These are phyloP conservation scores for Drepana falcataria DNA, from an alignment of 2,888 invertebrate genomes.

Conservation along the genomic window DNA sequence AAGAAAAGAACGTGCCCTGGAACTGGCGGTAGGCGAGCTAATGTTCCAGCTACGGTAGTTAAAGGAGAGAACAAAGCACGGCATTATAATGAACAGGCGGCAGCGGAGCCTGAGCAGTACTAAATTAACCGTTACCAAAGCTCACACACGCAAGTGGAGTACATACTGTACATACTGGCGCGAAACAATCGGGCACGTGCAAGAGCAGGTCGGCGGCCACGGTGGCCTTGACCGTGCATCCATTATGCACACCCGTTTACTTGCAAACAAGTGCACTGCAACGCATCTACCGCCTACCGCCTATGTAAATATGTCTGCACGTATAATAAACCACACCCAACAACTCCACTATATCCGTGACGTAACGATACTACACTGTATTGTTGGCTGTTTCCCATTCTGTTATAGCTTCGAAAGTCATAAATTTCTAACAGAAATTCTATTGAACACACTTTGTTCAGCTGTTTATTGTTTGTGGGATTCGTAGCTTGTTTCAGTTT, in stretches of 20 bases:
- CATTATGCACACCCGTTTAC: slow-evolving; percentile 73
- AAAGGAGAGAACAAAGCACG: too few species aligned
- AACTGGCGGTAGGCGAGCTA: too few species aligned
- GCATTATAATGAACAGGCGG: background rate
- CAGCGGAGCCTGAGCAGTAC: slow-evolving; percentile 9
- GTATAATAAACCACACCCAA: slow-evolving; percentile 29
- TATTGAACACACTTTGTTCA: background rate
- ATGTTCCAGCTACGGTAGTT: too few species aligned
- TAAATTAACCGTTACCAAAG: slow-evolving; percentile 33
- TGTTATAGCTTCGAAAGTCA: background rate
- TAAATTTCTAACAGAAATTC: background rate
- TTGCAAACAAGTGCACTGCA: slow-evolving; percentile 70
- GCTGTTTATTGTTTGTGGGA: background rate
- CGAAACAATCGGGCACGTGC: slow-evolving; percentile 67
- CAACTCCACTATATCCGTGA: slow-evolving; percentile 17
- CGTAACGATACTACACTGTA: background rate
- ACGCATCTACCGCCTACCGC: slow-evolving; percentile 43
- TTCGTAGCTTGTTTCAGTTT: too few species aligned
- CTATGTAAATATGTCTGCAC: slow-evolving; percentile 31
- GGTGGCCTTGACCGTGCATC: slow-evolving; percentile 72
- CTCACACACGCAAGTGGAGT: slow-evolving; percentile 24
- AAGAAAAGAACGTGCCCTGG: too few species aligned
- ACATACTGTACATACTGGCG: slow-evolving; percentile 27
- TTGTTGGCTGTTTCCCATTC: background rate
- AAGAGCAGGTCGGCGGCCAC: slow-evolving; percentile 56